These are phyloP conservation scores for Lagopus muta DNA, from an alignment of 2,113 vertebrate species.

Conservation along the genomic window DNA sequence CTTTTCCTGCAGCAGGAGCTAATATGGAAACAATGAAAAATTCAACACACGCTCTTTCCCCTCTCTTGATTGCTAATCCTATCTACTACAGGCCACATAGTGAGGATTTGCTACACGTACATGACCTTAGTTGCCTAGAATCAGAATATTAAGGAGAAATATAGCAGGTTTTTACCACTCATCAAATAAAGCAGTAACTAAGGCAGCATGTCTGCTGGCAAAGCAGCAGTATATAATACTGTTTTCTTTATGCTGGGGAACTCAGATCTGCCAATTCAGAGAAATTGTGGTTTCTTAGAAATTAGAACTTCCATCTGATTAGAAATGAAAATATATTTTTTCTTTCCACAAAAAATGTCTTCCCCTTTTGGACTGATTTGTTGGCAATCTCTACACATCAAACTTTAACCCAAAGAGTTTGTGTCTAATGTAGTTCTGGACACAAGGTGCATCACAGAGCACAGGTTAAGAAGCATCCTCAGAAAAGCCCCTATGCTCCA, in stretches of 20 bases:
- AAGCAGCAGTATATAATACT: background rate
- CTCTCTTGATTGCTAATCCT: background rate
- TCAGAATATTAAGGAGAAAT: conserved; percentile 1
- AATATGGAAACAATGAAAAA: background rate
- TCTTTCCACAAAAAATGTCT: background rate
- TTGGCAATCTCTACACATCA: background rate
- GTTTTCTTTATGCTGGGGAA: background rate
- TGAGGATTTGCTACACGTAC: background rate
- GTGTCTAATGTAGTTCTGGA: background rate
- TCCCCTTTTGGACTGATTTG: background rate
- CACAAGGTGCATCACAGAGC: background rate
- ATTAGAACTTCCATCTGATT: background rate
- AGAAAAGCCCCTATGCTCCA: background rate
- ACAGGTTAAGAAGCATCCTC: background rate
- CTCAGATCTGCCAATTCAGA: background rate
- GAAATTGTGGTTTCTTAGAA: background rate
- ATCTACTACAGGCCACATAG: background rate
- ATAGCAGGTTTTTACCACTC: conserved; percentile 43
- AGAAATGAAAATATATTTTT: background rate
- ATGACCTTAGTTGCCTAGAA: background rate
- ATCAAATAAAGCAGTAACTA: conserved; percentile 30
- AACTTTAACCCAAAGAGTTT: background rate
- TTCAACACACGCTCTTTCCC: background rate
- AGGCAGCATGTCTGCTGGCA: conserved; percentile 30
- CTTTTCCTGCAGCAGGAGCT: background rate